phyloP scores from a whole-genome alignment of 2,888 invertebrate species.

The Pegoplata infirma region DNA sequence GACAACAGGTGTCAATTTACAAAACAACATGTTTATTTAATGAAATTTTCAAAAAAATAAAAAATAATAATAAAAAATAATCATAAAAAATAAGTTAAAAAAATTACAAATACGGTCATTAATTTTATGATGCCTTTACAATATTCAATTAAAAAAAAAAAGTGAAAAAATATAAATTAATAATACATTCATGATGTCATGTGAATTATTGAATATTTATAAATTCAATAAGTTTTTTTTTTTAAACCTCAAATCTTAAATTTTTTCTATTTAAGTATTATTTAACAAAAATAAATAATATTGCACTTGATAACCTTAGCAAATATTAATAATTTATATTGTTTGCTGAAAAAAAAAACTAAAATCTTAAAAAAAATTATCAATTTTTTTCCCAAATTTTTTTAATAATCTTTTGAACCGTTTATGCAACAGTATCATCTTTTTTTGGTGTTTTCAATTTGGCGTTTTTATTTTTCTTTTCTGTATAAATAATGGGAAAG shows the following conservation, averaged over 20 bases:
- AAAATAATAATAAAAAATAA: too few species aligned
- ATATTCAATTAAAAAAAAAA: slow-evolving; percentile 3
- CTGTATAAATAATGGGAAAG: slow-evolving; percentile 50
- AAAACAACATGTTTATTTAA: slow-evolving; percentile 15
- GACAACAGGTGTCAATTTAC: slow-evolving; percentile 53
- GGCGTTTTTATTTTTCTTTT: slow-evolving; percentile 10
- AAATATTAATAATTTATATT: background rate
- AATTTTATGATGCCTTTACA: slow-evolving; percentile 21
- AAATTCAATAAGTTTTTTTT: background rate
- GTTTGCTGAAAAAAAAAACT: too few species aligned
- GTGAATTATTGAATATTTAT: slow-evolving; percentile 32
- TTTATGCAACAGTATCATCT: slow-evolving; percentile 4
- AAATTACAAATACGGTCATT: slow-evolving; percentile 4
- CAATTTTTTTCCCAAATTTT: background rate
- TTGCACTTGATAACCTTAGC: slow-evolving; percentile 32
- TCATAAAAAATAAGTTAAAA: background rate
- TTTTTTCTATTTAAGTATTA: background rate
- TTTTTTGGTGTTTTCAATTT: background rate
- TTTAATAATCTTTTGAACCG: background rate
- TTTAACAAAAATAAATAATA: background rate
- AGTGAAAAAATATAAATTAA: slow-evolving; percentile 16
- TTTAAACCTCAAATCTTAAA: background rate
- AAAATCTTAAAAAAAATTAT: background rate
- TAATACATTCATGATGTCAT: slow-evolving; percentile 50
- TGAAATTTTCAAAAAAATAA: background rate